Percentiles rank a stretch among this genome's conserved stretches.
Conservation (phyloP, 2,113 vertebrate genomes). For the Corythornis vintsioides region DNA sequence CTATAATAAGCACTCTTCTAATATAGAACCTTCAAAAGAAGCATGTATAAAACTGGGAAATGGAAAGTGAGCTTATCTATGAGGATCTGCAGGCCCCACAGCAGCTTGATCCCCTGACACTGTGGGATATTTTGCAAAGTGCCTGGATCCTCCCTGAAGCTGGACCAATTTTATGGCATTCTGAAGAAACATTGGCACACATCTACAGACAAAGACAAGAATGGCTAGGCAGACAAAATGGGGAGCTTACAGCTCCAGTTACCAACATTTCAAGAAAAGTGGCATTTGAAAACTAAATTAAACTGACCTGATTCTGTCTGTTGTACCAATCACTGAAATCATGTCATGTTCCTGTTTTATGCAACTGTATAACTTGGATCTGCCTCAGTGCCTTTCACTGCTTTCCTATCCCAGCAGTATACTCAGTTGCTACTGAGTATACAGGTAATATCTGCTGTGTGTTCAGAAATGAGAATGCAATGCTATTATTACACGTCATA, state of each 20-base stretch:
- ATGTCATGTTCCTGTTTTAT: not conserved
- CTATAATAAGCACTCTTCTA: not conserved
- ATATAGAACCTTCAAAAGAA: not conserved
- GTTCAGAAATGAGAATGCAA: not conserved
- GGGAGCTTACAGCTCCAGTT: not conserved
- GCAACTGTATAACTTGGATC: not conserved
- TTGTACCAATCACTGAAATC: not conserved
- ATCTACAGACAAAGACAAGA: not conserved
- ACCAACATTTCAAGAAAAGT: not conserved
- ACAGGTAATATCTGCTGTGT: not conserved
- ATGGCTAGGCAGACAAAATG: not conserved
- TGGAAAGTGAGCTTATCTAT: not conserved
- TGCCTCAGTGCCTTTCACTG: not conserved
- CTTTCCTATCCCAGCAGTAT: not conserved
- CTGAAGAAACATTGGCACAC: not conserved
- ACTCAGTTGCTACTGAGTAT: not conserved
- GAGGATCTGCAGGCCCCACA: not conserved
- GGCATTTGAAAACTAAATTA: not conserved
- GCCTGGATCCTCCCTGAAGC: not conserved
- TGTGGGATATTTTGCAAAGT: not conserved
- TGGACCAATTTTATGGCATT: not conserved
- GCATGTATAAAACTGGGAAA: not conserved
- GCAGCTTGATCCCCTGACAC: not conserved
- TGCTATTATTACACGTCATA: not conserved
- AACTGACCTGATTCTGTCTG: not conserved